Conservation (phyloP, 2,113 vertebrate genomes). For the Podarcis cretensis region DNA sequence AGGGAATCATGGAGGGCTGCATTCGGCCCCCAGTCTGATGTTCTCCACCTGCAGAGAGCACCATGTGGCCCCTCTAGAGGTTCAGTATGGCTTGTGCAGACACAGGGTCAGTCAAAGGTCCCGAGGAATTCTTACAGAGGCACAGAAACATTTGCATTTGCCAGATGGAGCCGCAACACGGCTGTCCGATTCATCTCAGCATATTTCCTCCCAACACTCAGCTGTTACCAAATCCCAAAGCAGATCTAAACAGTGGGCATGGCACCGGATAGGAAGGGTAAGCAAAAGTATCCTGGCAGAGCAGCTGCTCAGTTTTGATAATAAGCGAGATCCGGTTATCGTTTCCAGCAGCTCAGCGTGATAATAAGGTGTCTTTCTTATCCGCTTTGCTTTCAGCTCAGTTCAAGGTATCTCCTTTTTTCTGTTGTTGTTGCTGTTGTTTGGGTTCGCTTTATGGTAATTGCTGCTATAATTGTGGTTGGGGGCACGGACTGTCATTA, state of each 20-base stretch:
- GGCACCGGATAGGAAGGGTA: not conserved
- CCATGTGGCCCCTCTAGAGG: not conserved
- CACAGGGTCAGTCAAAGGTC: not conserved
- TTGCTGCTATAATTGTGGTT: not conserved
- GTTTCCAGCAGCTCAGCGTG: not conserved
- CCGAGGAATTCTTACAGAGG: not conserved
- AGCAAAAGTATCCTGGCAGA: not conserved
- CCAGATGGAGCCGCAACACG: not conserved
- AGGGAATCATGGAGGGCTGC: too few species aligned
- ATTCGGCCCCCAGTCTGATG: too few species aligned
- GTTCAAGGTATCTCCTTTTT: not conserved
- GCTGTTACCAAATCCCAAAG: not conserved
- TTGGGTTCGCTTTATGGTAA: not conserved
- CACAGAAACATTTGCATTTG: not conserved
- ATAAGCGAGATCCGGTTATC: not conserved
- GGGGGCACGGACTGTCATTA: rapidly evolving
- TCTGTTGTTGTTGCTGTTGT: too few species aligned
- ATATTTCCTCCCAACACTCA: not conserved
- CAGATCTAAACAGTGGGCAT: not conserved
- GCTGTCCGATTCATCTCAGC: not conserved
- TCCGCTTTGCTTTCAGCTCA: not conserved
- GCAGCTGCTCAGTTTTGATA: not conserved
- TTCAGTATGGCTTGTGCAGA: not conserved
- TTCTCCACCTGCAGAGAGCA: not conserved
- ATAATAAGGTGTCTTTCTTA: not conserved